Percentiles rank a stretch among this genome's conserved stretches.
Evolutionary conservation across 2,113 vertebrate species (phyloP).

Genomic region (mouse (Mus musculus)): DNA sequence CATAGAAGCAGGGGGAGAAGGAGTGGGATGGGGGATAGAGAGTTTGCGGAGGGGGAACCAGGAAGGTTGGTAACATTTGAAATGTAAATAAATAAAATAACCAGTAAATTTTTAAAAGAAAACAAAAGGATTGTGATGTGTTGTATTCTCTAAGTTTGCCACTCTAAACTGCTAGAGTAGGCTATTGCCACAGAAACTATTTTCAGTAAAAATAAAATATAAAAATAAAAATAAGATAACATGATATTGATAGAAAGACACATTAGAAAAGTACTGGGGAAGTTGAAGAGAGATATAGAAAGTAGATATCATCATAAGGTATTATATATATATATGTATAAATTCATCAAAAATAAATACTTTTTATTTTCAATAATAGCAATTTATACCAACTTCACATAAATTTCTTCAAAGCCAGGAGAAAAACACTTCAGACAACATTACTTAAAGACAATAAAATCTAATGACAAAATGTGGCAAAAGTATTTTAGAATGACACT

Average conservation of each 20-base stretch:
- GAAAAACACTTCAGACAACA: background rate
- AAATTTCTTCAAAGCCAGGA: background rate
- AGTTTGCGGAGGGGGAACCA: too few relatives aligned
- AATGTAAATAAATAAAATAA: too few relatives aligned
- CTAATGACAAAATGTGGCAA: background rate
- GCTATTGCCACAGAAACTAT: conserved; percentile 89
- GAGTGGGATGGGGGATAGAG: too few relatives aligned
- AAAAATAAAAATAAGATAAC: background rate
- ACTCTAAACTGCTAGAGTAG: conserved; percentile 93
- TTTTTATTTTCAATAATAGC: background rate
- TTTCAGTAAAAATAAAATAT: too few relatives aligned
- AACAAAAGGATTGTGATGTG: too few relatives aligned
- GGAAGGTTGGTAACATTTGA: too few relatives aligned
- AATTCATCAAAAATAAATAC: background rate
- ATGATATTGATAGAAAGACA: background rate
- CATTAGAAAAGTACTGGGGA: background rate
- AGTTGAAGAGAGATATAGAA: background rate
- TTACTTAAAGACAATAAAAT: background rate
- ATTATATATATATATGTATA: background rate
- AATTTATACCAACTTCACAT: background rate
- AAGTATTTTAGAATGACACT: background rate
- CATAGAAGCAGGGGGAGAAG: too few relatives aligned
- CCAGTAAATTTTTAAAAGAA: too few relatives aligned
- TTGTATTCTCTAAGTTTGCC: conserved; percentile 91
- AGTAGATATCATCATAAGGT: background rate